Conservation (phyloP, 2,797 vertebrate species). For the Lates japonicus region DNA sequence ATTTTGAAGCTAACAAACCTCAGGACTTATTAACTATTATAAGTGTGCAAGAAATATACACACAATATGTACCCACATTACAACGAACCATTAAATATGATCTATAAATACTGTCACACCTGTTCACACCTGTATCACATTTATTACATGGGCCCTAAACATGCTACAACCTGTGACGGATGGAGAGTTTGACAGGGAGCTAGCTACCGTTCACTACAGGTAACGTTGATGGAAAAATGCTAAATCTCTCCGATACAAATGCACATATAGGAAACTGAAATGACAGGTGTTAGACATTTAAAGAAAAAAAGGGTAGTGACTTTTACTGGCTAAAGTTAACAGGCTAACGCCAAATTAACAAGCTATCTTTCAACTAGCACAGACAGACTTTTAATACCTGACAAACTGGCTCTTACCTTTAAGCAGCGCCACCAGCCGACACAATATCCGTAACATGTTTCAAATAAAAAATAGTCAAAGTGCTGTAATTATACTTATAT, state of each 20-base stretch:
- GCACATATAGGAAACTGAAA: no score
- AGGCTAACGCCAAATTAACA: not conserved
- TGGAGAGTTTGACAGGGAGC: not conserved
- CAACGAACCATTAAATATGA: no score
- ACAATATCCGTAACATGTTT: slow-evolving; percentile 8
- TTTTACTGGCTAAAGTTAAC: not conserved
- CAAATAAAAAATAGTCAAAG: rapidly evolving
- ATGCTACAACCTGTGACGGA: not conserved
- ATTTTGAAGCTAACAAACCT: no score
- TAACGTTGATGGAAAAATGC: not conserved
- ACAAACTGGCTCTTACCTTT: not conserved
- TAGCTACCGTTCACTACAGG: not conserved
- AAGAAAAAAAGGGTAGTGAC: not conserved
- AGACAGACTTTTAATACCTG: not conserved
- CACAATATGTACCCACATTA: no score
- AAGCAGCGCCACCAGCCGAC: not conserved
- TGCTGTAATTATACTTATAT: not conserved
- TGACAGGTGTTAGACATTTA: not conserved
- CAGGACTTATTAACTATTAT: no score
- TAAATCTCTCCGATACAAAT: not conserved
- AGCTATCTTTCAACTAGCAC: not conserved
- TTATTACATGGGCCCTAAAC: not conserved
- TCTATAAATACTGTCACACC: no score
- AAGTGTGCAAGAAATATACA: no score
- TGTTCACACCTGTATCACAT: not conserved